These are phyloP conservation scores for Nomada ferruginata DNA, from an alignment of 2,888 invertebrate genomes.

Conservation along the genomic window DNA sequence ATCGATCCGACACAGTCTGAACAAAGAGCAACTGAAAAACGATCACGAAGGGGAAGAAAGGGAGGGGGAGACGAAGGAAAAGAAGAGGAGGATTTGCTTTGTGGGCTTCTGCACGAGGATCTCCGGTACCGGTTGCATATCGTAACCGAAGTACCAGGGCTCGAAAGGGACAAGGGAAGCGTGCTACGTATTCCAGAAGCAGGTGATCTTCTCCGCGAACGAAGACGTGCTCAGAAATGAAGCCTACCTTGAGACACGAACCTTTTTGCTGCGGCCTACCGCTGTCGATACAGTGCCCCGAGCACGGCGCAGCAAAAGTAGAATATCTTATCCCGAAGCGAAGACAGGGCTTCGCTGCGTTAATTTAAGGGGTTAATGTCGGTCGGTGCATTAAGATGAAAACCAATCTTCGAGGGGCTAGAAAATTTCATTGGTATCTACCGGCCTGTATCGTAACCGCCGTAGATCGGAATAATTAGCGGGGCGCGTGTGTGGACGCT, in stretches of 20 bases:
- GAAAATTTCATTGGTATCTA: constrained; percentile 10
- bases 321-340: constrained; percentile 22
- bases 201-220: constrained; percentile 58
- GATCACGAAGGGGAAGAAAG: background rate
- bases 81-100: constrained; percentile 19
- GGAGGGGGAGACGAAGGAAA: too few relatives aligned
- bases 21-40: constrained; percentile 6
- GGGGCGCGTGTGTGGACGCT: constrained; percentile 13
- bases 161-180: constrained; percentile 21
- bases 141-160: constrained; percentile 56
- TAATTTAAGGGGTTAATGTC: constrained; percentile 19
- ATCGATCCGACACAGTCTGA: constrained; percentile 16
- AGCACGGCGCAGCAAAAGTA: constrained; percentile 1
- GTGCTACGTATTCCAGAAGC: constrained; percentile 54
- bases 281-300: constrained; percentile 39
- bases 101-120: constrained; percentile 8
- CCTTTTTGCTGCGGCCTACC: constrained; percentile 54
- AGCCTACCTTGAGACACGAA: constrained; percentile 69
- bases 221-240: constrained; percentile 66
- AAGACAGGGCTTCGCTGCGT: background rate
- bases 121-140: constrained; percentile 60
- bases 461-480: constrained; percentile 43
- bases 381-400: constrained; percentile 22
- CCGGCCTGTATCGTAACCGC: constrained; percentile 10
- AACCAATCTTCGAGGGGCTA: constrained; percentile 1